Base-by-base conservation (phyloP, 2,888 invertebrate species). In the Mechanitis mazaeus region DNA sequence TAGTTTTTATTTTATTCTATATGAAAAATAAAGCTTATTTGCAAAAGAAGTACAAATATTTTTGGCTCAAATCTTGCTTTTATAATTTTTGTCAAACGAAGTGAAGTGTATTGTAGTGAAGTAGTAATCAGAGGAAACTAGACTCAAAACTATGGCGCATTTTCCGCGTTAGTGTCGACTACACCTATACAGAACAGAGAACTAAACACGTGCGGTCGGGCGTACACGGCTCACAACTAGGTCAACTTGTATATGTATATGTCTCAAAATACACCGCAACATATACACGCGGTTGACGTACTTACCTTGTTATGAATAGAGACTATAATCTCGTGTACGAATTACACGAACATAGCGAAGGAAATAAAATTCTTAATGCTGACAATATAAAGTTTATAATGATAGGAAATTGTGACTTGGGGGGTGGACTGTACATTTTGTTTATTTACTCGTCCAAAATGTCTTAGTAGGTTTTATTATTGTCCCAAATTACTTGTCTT, bases 161-260 rank as follows among this genome's bases (percentile, higher is more conserved):
- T 62, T 64, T 54, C 58, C 58, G 55, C 28, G 46, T 58, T 57
- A 47, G 61, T 58, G 45, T 55, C 56, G 55, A 61, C 54, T 55
- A 50, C 58, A 56, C 58, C 64, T 58, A 60, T 58, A 63, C 28
- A 56, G 35, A 50, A 58, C 58, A 56, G 57, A 56, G 57, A 60
- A 58, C 55, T 63, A 60, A 60, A 65, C 66, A 64, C 66, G 68
- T 65, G 69, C 63, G 67, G 68, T 61, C 59, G 64, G 61, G 58
- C 61, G 55, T 59, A 61, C 64, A 61, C 62, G 56, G 60, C 60
- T 53, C 61, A 53, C 65, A 74, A 69, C 71, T 73, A 66, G 72
- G 73, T 63, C 75, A 69, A 61, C 61, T 65, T 20, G 20, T 20
- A 20, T 20, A 20, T 20, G 54, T 61, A 59, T 72, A 69, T 69